Conservation (phyloP, 2,113 vertebrate species). For the Protobothrops flavoviridis region DNA sequence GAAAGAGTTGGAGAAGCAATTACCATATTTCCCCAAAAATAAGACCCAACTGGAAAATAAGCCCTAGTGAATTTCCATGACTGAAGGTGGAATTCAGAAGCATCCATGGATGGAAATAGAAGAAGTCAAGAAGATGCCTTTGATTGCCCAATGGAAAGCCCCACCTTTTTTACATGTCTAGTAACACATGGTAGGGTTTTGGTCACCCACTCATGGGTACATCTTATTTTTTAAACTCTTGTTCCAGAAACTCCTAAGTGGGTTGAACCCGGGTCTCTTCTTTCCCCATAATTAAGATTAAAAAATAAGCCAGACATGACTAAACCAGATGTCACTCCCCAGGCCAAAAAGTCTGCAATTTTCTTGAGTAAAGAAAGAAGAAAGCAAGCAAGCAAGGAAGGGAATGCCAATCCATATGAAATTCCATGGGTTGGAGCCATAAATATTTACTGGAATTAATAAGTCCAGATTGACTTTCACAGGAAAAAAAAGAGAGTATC, state of each 20-base stretch:
- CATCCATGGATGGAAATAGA: not conserved
- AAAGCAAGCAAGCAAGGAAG: not conserved
- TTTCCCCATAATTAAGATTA: not conserved
- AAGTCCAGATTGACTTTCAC: not conserved
- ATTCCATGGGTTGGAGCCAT: not conserved
- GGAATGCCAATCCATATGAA: not conserved
- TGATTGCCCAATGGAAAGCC: not conserved
- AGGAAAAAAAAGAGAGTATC: rapidly evolving
- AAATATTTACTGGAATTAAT: not conserved
- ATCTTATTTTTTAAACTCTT: not conserved
- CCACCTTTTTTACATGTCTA: not conserved
- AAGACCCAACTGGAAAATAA: too few species aligned
- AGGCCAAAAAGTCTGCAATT: not conserved
- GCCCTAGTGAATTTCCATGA: not conserved
- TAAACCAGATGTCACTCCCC: not conserved
- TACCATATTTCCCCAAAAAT: not conserved
- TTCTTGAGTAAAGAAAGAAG: not conserved
- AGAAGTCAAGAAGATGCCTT: not conserved
- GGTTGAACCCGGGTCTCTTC: not conserved
- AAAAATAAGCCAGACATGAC: not conserved
- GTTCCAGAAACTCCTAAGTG: not conserved
- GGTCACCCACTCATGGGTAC: not conserved
- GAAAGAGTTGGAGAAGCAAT: not conserved
- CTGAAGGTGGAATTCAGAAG: not conserved
- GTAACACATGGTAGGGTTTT: not conserved